These are phyloP conservation scores for Andricus grossulariae DNA, from an alignment of 1,140 invertebrate species.

Conservation along the genomic window DNA sequence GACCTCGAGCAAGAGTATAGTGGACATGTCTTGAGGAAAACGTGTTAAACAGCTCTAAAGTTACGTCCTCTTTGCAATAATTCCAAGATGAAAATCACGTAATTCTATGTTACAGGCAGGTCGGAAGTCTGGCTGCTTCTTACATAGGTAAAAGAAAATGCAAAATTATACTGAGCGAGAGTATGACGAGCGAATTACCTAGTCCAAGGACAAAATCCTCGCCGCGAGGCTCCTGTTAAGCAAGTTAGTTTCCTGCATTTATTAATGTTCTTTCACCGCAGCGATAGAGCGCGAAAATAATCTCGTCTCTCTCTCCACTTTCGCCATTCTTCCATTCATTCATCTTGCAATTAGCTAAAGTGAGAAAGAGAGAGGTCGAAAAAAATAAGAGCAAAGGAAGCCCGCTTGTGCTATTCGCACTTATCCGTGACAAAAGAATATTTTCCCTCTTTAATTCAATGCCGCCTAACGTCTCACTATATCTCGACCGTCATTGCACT, in stretches of 20 bases:
- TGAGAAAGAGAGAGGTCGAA: slow-evolving; percentile 12
- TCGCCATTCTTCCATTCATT: slow-evolving; percentile 64
- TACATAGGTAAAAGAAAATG: slow-evolving; percentile 13
- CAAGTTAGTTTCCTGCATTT: background rate
- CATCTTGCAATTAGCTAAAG: slow-evolving; percentile 4
- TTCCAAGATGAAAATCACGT: slow-evolving; percentile 14
- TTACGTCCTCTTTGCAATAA: background rate
- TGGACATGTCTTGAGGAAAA: no score
- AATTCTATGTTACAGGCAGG: background rate
- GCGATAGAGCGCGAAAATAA: slow-evolving; percentile 53
- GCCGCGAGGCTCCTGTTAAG: background rate
- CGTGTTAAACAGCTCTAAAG: no score
- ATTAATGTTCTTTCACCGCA: slow-evolving; percentile 41
- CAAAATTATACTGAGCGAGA: slow-evolving; percentile 32
- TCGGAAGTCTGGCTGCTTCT: slow-evolving; percentile 39
- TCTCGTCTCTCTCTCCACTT: slow-evolving; percentile 59
- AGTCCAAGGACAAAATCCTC: slow-evolving; percentile 47
- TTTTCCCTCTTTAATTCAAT: slow-evolving; percentile 40
- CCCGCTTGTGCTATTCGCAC: slow-evolving; percentile 38
- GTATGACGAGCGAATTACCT: slow-evolving; percentile 44
- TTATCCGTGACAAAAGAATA: slow-evolving; percentile 55
- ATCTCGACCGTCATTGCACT: slow-evolving; percentile 51
- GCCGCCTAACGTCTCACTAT: slow-evolving; percentile 51
- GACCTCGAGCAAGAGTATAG: no score
- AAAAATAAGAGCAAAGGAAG: slow-evolving; percentile 35